A percentile compares a stretch with the other conserved stretches of the same genome.
phyloP scores from a whole-genome alignment of 2,888 invertebrate genomes.

The Orthosia gothica region DNA sequence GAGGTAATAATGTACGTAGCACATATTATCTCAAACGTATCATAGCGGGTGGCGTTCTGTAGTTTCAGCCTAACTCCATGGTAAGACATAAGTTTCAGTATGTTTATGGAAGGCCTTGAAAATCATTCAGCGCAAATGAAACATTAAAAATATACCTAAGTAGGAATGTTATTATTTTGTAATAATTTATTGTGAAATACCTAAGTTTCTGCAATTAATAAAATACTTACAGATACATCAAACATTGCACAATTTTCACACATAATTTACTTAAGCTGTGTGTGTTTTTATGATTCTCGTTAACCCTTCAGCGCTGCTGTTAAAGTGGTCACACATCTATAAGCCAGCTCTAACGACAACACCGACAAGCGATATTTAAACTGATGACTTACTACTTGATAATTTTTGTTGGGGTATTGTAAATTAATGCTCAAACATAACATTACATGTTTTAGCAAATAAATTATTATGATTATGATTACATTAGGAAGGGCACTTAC shows the following conservation, averaged over 20 bases:
- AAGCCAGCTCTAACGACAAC: not conserved
- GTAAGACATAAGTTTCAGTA: too few species aligned
- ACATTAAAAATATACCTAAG: too few species aligned
- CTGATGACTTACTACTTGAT: not conserved
- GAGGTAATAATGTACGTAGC: too few species aligned
- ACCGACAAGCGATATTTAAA: conserved; percentile 19
- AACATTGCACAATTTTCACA: conserved; percentile 7
- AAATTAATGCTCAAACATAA: not conserved
- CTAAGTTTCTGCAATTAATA: not conserved
- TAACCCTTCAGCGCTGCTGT: conserved; percentile 28
- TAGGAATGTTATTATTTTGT: not conserved
- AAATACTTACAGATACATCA: not conserved
- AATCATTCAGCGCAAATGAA: too few species aligned
- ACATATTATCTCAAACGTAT: too few species aligned
- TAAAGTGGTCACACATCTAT: conserved; percentile 1
- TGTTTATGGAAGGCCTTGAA: too few species aligned
- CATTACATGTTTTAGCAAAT: too few species aligned
- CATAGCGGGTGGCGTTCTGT: too few species aligned
- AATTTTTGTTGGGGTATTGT: not conserved
- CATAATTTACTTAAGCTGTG: not conserved
- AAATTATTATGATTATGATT: too few species aligned
- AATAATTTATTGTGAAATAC: not conserved
- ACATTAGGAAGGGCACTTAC: too few species aligned
- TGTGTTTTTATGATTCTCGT: conserved; percentile 6
- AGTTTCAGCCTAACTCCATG: too few species aligned